These are phyloP conservation scores for Tetrax tetrax DNA, from an alignment of 2,113 vertebrate genomes.

Conservation along the genomic window DNA sequence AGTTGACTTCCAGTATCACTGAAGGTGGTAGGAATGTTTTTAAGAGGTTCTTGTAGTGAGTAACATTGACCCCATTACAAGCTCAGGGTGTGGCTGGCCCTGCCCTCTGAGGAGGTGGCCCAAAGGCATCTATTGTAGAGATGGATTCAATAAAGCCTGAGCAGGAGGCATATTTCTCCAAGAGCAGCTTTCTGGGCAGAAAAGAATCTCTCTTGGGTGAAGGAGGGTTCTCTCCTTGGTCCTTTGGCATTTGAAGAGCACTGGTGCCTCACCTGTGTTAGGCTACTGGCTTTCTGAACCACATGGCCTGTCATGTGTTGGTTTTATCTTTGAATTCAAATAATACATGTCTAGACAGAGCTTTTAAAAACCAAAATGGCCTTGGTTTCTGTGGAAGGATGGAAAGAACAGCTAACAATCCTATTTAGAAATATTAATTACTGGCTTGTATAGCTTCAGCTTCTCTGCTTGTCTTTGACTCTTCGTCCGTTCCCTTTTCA, in stretches of 20 bases:
- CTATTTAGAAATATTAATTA: not conserved
- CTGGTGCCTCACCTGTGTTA: not conserved
- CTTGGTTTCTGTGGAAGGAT: not conserved
- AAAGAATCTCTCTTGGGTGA: not conserved
- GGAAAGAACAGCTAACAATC: not conserved
- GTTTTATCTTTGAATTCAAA: not conserved
- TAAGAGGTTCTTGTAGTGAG: not conserved
- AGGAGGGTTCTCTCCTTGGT: not conserved
- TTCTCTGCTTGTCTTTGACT: not conserved
- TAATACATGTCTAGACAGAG: not conserved
- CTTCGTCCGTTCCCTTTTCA: not conserved
- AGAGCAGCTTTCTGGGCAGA: not conserved
- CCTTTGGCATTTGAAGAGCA: not conserved
- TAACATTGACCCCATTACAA: not conserved
- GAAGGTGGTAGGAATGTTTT: not conserved
- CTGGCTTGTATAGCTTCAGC: not conserved
- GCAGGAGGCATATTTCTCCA: not conserved
- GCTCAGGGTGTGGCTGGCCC: not conserved
- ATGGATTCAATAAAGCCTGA: not conserved
- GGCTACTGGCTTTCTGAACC: not conserved
- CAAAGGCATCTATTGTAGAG: not conserved
- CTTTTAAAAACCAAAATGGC: not conserved
- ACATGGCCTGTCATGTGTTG: not conserved
- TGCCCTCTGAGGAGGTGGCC: not conserved
- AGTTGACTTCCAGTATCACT: not conserved